Evolutionary conservation across 2,888 invertebrate genomes (phyloP), one percentile per base, ranked within the genome.

Genomic region (Parasteatoda lunata): DNA sequence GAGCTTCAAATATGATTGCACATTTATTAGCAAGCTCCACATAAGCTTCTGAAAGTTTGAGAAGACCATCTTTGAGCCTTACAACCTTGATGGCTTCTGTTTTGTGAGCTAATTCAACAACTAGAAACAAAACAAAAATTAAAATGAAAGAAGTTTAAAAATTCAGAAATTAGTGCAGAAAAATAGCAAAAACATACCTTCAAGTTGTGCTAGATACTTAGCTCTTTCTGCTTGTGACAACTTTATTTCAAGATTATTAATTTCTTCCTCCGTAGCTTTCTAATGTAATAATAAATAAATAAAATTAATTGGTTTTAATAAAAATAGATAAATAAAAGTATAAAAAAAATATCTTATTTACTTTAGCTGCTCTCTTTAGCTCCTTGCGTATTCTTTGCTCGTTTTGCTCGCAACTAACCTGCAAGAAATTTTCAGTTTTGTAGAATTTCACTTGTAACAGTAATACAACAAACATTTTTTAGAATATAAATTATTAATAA

Each of bases 1-100:
- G 93, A 66, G 93, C 93, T 89, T 92, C 92, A 91, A 93, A 93
- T 66, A 93, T 92, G 48, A 92, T 91, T 79, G 92, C 91, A 89
- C 92, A 92, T 89, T 93, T 93, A 76, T 92, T 91, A 7, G 92
- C 92, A 89, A 93, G 90, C 65, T 92, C 92, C n/a, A 93, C 89
- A 90, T 93, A 93, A n/a, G 93, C 91, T 68, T 93, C 92, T 5
- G 93, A 92, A 68, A 93, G 90, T 89, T 93, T 93, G 45, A 92
- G 89, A 49, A 93, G 89, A 3, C 93, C 93, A 89, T 92, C 92
- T 89, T 93, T 93, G 48, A 93, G 90, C 11, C 93, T 90, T 13
- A 93, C 93, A 89, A 93, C 90, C 90, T 93, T 93, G 0, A 93
- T 91, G 15, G 92, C 92, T 91, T 93, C 93, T 90, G 93, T 93